Percentiles rank a stretch among this genome's conserved stretches.
These are phyloP conservation scores for Podiceps cristatus DNA, from an alignment of 2,113 vertebrate species.

Conservation along the genomic window DNA sequence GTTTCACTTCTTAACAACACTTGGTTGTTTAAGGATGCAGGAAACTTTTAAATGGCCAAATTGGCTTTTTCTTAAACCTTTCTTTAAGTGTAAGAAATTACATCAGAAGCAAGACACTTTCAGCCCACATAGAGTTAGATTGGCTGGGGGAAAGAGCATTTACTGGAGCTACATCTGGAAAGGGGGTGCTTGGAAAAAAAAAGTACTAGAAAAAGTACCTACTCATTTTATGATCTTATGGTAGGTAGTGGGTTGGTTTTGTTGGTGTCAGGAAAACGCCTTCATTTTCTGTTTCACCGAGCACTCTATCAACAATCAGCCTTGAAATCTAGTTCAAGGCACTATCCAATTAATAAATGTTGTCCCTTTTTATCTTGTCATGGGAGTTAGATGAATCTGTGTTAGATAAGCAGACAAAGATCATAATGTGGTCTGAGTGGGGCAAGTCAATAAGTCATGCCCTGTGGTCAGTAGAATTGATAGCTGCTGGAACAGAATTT, in stretches of 20 bases:
- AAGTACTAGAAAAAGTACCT: neutral
- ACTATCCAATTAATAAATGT: neutral
- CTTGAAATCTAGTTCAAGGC: neutral
- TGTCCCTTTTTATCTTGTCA: neutral
- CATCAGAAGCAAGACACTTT: neutral
- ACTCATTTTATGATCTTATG: neutral
- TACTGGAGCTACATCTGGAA: neutral
- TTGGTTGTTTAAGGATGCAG: neutral
- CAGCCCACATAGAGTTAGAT: neutral
- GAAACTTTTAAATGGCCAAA: neutral
- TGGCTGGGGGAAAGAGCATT: neutral
- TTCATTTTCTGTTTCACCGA: neutral
- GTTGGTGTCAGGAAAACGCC: neutral
- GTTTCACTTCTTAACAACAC: neutral
- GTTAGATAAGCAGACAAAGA: neutral
- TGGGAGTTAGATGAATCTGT: neutral
- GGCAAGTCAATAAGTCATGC: neutral
- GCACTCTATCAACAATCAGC: neutral
- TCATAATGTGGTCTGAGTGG: neutral
- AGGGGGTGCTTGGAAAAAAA: neutral
- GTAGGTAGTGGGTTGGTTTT: neutral
- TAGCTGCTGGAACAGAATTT: neutral
- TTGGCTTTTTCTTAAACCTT: neutral
- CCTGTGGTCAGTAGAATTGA: neutral
- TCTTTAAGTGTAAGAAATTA: neutral